Percentiles rank a stretch among this genome's conserved stretches.
Evolutionary conservation across 2,888 invertebrate species (phyloP).

Genomic region (Diplazon laetatorius): DNA sequence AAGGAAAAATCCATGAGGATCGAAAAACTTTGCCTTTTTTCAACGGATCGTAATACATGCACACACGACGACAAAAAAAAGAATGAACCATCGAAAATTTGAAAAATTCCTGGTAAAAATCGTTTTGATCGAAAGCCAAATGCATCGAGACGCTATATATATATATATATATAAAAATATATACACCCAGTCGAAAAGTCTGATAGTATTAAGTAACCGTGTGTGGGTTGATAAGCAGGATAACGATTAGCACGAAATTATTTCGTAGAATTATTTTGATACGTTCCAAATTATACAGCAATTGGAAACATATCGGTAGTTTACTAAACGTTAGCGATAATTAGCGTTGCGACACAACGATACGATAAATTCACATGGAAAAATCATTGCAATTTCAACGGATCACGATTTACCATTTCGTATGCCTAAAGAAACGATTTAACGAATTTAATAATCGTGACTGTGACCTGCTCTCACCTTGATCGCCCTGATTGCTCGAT

Average conservation of each 20-base stretch:
- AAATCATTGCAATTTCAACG: not conserved
- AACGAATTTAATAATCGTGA: conserved; percentile 10
- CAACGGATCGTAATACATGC: too few species aligned
- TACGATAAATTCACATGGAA: not conserved
- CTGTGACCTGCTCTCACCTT: conserved; percentile 6
- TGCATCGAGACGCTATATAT: too few species aligned
- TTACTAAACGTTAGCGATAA: not conserved
- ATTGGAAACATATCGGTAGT: conserved; percentile 39
- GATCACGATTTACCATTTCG: conserved; percentile 8
- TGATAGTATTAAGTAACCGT: conserved; percentile 59
- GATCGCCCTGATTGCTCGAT: conserved; percentile 2
- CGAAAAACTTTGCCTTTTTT: too few species aligned
- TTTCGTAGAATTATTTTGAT: conserved; percentile 36
- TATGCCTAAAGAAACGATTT: conserved; percentile 16
- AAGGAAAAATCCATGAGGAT: too few species aligned
- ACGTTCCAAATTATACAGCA: conserved; percentile 32
- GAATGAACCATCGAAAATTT: conserved; percentile 28
- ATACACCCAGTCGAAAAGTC: conserved; percentile 53
- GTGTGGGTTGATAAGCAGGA: conserved; percentile 31
- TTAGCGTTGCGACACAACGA: conserved; percentile 28
- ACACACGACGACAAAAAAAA: conserved; percentile 17
- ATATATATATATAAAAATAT: too few species aligned
- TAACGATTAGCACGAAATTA: conserved; percentile 19
- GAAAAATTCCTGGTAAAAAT: not conserved
- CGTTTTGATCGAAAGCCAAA: conserved; percentile 16